Evolutionary conservation across 2,113 vertebrate species (phyloP), one percentile per base, ranked within the genome.

Genomic region (Apteryx owenii): DNA sequence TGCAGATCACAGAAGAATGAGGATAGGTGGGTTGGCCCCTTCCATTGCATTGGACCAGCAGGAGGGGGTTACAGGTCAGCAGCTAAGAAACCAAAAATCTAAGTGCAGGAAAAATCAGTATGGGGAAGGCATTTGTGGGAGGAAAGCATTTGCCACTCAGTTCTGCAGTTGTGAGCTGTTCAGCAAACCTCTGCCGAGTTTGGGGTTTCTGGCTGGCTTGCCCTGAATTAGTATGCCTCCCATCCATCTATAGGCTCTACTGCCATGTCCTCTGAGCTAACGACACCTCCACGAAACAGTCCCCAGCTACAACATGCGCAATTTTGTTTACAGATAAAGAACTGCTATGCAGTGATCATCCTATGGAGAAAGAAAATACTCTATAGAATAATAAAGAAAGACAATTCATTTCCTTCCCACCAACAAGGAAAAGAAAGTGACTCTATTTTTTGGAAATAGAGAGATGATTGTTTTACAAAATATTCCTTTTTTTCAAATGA

Each of bases 381-480:
- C 62, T 38, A 22, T 4, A 73, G 51, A 8, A 81, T 84, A 71
- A 71, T 48, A 89, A 81, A 68, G 53, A 64, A 2, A 36, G 44
- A 48, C 25, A 93, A 78, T 88, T 95, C 20, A 65, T 72, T 87
- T 53, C 28, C 51, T 87, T 29, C 12, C 33, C 40, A 80, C 5
- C 50, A 75, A 73, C 80, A 81, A 71, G 64, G 60, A 54, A 83
- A 36, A 81, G 50, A 40, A 83, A n/a, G 64, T 71, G 90, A 85
- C 13, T 58, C 62, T 66, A 36, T 68, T 36, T 50, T 83, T 89
- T 85, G 61, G 64, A 97, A 97, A 95, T 51, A 95, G 83, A 16
- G 46, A 85, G 46, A 85, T 84, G 64, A 97, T 88, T 81, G 29
- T 79, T 94, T 81, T 73, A 77, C 29, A 76, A 85, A 94, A 81